These are phyloP conservation scores for Timandra comae DNA, from an alignment of 2,888 invertebrate species.

Conservation along the genomic window DNA sequence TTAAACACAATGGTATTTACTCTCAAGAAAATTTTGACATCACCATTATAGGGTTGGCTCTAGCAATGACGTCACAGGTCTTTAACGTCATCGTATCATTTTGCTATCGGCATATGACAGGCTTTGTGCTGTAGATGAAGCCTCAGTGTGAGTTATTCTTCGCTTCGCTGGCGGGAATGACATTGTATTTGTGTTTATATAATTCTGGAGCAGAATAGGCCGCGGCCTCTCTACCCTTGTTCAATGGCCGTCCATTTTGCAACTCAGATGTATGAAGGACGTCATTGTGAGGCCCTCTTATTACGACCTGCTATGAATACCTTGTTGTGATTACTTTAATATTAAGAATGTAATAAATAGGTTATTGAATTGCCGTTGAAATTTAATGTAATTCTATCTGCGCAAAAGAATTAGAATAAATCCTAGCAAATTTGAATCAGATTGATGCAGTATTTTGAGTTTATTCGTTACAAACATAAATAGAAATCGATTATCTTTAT, in stretches of 20 bases:
- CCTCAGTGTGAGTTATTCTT: constrained; percentile 37
- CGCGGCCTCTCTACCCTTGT: constrained; percentile 6
- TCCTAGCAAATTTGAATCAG: too few species aligned
- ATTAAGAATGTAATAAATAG: too few species aligned
- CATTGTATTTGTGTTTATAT: constrained; percentile 11
- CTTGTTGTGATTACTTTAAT: too few species aligned
- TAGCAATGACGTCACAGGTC: too few species aligned
- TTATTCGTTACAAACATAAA: too few species aligned
- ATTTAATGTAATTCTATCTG: too few species aligned
- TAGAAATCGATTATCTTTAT: too few species aligned
- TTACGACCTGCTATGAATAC: constrained; percentile 1
- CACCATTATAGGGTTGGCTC: constrained; percentile 42
- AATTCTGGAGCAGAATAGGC: constrained; percentile 21
- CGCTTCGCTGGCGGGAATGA: constrained; percentile 18
- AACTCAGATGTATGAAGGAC: constrained; percentile 5
- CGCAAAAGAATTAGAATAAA: too few species aligned
- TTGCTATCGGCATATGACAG: constrained; percentile 30
- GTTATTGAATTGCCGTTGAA: too few species aligned
- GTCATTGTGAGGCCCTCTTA: constrained; percentile 5
- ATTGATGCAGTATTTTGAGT: too few species aligned
- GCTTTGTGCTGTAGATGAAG: constrained; percentile 29
- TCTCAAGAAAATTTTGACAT: constrained; percentile 27
- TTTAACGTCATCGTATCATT: too few species aligned
- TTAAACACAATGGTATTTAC: constrained; percentile 29
- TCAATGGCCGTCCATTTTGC: constrained; percentile 7